Evolutionary conservation across 2,888 invertebrate species (phyloP).

Genomic region (Drosophila recens): DNA sequence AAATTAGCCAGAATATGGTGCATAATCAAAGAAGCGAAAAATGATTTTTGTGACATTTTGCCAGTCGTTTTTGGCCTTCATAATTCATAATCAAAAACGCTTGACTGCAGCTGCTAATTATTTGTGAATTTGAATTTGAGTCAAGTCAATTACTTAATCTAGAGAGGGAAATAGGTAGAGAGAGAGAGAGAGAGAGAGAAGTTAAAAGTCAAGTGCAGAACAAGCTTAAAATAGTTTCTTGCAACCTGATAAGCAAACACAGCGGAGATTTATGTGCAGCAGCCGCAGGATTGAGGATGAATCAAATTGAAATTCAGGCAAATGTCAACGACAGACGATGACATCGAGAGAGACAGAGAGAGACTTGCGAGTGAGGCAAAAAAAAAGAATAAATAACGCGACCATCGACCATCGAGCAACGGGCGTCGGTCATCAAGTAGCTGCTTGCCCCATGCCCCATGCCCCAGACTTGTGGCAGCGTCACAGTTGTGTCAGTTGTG

Average conservation of each 20-base stretch:
- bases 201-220: slow-evolving; percentile 11
- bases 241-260: slow-evolving; percentile 11
- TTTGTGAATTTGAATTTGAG: slow-evolving; percentile 42
- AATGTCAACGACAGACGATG: slow-evolving; percentile 71
- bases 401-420: slow-evolving; percentile 22
- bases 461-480: slow-evolving; percentile 4
- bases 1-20: slow-evolving; percentile 33
- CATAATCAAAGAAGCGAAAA: slow-evolving; percentile 55
- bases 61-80: slow-evolving; percentile 10
- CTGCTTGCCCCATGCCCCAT: slow-evolving; percentile 9
- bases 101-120: slow-evolving; percentile 69
- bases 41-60: slow-evolving; percentile 34
- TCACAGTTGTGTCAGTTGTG: slow-evolving; percentile 17
- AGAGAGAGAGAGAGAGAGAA: background rate
- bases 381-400: slow-evolving; percentile 68
- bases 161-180: background rate
- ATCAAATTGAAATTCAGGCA: slow-evolving; percentile 79
- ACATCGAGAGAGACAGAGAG: background rate
- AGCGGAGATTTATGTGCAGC: slow-evolving; percentile 71
- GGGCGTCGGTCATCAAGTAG: slow-evolving; percentile 59
- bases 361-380: slow-evolving; percentile 51
- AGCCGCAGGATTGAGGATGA: slow-evolving; percentile 33
- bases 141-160: slow-evolving; percentile 26
- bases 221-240: slow-evolving; percentile 3
- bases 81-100: slow-evolving; percentile 30